Percentiles rank a stretch among this genome's conserved stretches.
These are phyloP conservation scores for Lysandra bellargus DNA, from an alignment of 2,888 invertebrate genomes.

Conservation along the genomic window DNA sequence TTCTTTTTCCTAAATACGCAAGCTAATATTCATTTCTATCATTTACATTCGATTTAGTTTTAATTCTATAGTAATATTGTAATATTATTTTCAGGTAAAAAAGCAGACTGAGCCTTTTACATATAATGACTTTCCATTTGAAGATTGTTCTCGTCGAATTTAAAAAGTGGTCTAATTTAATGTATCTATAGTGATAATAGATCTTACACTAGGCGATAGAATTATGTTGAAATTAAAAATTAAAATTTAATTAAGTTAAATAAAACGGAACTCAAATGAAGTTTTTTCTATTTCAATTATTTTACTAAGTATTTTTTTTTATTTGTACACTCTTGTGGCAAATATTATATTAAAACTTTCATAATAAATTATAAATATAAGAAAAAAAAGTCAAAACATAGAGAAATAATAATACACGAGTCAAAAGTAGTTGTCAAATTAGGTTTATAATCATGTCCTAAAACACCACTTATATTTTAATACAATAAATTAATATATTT, in stretches of 20 bases:
- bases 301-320: background rate
- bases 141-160: constrained; percentile 29
- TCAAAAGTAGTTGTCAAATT: background rate
- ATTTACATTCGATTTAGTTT: background rate
- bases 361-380: no score
- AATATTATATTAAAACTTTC: background rate
- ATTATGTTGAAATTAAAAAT: constrained; percentile 22
- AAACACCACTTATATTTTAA: background rate
- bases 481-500: background rate
- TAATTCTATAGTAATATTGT: background rate
- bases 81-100: constrained; percentile 35
- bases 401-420: background rate
- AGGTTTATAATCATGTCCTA: background rate
- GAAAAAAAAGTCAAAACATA: no score
- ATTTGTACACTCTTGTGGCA: background rate
- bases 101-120: constrained; percentile 29
- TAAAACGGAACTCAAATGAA: constrained; percentile 42
- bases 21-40: no score
- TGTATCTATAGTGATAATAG: constrained; percentile 25
- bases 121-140: constrained; percentile 33
- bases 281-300: constrained; percentile 38
- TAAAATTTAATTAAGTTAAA: constrained; percentile 40
- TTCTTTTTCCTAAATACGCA: no score
- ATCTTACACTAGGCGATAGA: constrained; percentile 14
- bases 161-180: constrained; percentile 16